Evolutionary conservation across 1,140 invertebrate genomes (phyloP).

Genomic region (Oppia nitens): DNA sequence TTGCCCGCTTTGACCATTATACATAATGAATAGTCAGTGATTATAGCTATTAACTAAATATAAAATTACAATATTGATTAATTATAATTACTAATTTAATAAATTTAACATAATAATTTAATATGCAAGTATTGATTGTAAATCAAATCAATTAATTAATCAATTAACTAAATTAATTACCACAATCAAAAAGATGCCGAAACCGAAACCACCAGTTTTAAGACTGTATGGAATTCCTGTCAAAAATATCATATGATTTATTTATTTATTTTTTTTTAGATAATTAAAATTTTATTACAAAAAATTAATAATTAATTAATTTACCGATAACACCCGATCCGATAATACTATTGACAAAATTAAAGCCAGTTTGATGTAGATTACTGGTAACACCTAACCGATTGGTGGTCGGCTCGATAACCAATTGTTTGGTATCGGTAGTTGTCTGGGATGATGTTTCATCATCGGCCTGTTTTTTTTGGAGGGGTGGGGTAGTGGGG

Average conservation of each 20-base stretch:
- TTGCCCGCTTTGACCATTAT: slow-evolving; percentile 62
- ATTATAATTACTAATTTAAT: neutral
- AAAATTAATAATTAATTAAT: slow-evolving; percentile 17
- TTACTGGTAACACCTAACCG: slow-evolving; percentile 27
- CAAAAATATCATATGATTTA: neutral
- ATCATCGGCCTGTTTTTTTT: neutral
- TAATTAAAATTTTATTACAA: neutral
- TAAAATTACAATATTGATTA: too few relatives aligned
- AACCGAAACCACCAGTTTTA: slow-evolving; percentile 56
- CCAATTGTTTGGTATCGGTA: neutral
- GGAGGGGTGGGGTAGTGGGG: too few relatives aligned
- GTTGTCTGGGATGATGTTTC: neutral
- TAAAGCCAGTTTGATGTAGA: slow-evolving; percentile 65
- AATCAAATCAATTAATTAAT: too few relatives aligned
- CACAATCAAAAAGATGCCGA: slow-evolving; percentile 53
- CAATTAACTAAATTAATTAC: too few relatives aligned
- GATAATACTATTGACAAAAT: slow-evolving; percentile 84
- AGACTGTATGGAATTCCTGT: slow-evolving; percentile 62
- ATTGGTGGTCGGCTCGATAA: neutral
- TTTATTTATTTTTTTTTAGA: neutral
- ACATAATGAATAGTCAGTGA: slow-evolving; percentile 69
- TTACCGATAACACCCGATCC: slow-evolving; percentile 74
- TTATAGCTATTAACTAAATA: slow-evolving; percentile 39
- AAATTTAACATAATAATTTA: too few relatives aligned
- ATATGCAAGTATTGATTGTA: too few relatives aligned